Base-by-base conservation (phyloP, 2,888 invertebrate genomes). In the Acutogordius australiensis region DNA sequence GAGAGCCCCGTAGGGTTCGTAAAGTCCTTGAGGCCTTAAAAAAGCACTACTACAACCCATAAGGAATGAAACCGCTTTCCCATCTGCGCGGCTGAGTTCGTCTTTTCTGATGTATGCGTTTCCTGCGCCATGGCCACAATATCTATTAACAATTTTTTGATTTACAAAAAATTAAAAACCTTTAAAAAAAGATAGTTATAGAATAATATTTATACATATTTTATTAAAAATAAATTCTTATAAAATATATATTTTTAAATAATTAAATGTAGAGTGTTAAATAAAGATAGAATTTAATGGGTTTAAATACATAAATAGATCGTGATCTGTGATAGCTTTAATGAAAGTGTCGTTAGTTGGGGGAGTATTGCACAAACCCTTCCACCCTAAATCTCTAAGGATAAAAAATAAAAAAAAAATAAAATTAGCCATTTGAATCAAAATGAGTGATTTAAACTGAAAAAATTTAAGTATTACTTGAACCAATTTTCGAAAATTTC, bases 351-450 rank as follows among this genome's bases (percentile, higher is more conserved):
- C n/a, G 26, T 8, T 23, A 13, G 51, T n/a, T 23, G 51, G 51
- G 4, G 13, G 4, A 8, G 26, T 51, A 8, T 8, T 23, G 23
- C 51, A 21, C 4, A 51, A 21, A 4, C 51, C 51, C 23, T 51
- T 51, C 51, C 51, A 51, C 4, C 51, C 51, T 51, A 51, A 51
- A n/a, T n/a, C 8, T 21, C 51, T 51, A 37, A 37, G n/a, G 8
- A 13, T 37, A 37, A 37, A 37, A 37, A 8, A n/a, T 13, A n/a
- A 37, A 37, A 37, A 8, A 37, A 37, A 37, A 37, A 37, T 37
- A 13, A 37, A 13, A 37, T 37, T n/a, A n/a, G n/a, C n/a, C n/a
- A n/a, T n/a, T n/a, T n/a, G n/a, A n/a, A n/a, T n/a, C n/a, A n/a
- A n/a, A n/a, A n/a, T n/a, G n/a, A n/a, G n/a, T n/a, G n/a, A n/a